Conservation (phyloP, 2,113 vertebrate genomes). For the Corythornis cristatus region DNA sequence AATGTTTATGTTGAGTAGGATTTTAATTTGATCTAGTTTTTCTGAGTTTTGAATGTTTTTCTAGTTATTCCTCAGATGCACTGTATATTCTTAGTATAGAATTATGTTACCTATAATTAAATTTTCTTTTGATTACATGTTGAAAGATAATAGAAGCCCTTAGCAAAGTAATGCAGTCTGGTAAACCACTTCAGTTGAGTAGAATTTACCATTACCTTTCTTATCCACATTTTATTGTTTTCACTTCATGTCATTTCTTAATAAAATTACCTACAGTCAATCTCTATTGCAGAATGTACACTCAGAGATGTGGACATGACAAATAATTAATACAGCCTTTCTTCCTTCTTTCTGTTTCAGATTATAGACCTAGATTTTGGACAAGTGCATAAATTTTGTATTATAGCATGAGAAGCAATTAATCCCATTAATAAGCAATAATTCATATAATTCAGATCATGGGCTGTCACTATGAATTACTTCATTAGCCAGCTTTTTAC, state of each 20-base stretch:
- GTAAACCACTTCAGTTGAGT: background rate
- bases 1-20: background rate
- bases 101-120: background rate
- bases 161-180: background rate
- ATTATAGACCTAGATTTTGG: constrained; percentile 58
- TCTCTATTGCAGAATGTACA: background rate
- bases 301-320: background rate
- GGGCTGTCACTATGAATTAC: constrained; percentile 73
- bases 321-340: constrained; percentile 7
- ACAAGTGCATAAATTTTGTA: constrained; percentile 66
- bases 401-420: constrained; percentile 71
- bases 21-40: background rate
- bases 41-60: background rate
- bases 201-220: background rate
- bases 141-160: background rate
- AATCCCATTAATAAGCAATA: constrained; percentile 81
- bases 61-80: background rate
- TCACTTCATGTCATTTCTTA: background rate
- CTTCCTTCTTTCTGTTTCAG: background rate
- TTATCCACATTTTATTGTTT: background rate
- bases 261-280: background rate
- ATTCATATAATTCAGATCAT: constrained; percentile 68
- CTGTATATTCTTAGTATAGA: background rate
- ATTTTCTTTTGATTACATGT: background rate
- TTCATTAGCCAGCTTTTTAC: constrained; percentile 73